Evolutionary conservation across 2,888 invertebrate species (phyloP).

Genomic region (Zygogramma bicolorata): DNA sequence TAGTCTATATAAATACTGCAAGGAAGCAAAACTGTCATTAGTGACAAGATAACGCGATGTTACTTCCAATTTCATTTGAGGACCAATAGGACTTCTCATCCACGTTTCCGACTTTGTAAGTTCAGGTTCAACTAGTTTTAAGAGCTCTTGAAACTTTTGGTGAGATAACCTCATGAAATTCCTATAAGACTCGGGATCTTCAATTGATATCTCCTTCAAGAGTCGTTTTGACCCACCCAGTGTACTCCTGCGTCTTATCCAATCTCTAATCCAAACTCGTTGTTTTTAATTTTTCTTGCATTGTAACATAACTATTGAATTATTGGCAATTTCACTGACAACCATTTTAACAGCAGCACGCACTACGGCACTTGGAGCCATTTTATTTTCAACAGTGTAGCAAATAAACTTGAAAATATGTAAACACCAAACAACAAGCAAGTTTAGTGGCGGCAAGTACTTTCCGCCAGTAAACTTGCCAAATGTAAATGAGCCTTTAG

Average conservation of each 20-base stretch:
- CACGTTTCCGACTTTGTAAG: conserved; percentile 30
- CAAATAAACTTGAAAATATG: conserved; percentile 17
- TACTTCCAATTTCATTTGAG: conserved; percentile 16
- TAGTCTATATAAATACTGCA: neutral
- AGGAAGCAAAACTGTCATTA: conserved; percentile 12
- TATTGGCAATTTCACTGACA: conserved; percentile 18
- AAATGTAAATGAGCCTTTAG: too few relatives aligned
- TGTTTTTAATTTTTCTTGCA: conserved; percentile 21
- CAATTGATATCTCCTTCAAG: conserved; percentile 18
- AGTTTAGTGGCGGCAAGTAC: conserved; percentile 26
- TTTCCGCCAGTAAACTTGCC: conserved; percentile 31
- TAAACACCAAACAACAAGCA: conserved; percentile 15
- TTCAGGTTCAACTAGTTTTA: conserved; percentile 24
- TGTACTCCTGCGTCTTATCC: conserved; percentile 24
- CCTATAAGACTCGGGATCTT: conserved; percentile 25
- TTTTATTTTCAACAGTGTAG: conserved; percentile 13
- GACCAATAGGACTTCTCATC: conserved; percentile 23
- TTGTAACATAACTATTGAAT: conserved; percentile 16
- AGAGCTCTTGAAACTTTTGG: conserved; percentile 26
- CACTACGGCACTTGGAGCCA: conserved; percentile 23
- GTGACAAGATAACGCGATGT: conserved; percentile 15
- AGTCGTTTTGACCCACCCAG: conserved; percentile 25
- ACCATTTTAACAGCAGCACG: conserved; percentile 25
- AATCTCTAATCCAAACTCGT: conserved; percentile 18
- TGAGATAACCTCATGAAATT: conserved; percentile 25